These are phyloP conservation scores for Rhabdophis nuchalis DNA, from an alignment of 2,797 vertebrate genomes.

Conservation along the genomic window DNA sequence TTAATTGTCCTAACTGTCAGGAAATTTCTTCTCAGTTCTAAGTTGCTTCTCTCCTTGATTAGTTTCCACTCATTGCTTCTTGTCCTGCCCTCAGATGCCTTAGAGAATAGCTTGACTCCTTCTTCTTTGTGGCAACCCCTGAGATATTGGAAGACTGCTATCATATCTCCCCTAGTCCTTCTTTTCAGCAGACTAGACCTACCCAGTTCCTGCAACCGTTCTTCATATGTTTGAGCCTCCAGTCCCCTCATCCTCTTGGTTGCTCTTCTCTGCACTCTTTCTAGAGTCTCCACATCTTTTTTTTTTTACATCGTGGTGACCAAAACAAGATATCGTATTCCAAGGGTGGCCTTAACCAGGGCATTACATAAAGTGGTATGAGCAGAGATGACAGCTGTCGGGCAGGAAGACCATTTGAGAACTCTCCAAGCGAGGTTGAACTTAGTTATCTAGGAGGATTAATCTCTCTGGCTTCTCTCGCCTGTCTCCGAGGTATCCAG, in stretches of 20 bases:
- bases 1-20: background rate
- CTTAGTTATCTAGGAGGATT: background rate
- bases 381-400: background rate
- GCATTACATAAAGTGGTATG: too few species aligned
- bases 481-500: background rate
- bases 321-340: too few species aligned
- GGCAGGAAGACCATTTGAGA: background rate
- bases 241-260: too few species aligned
- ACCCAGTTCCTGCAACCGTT: too few species aligned
- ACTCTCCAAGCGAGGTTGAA: background rate
- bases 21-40: background rate
- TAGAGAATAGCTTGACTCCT: background rate
- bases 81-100: background rate
- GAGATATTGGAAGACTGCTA: background rate
- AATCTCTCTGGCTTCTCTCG: background rate
- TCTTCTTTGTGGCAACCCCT: background rate
- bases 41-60: background rate
- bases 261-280: too few species aligned
- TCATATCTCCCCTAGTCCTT: background rate
- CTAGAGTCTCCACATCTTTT: too few species aligned
- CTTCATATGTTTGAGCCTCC: too few species aligned
- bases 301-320: too few species aligned
- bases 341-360: too few species aligned
- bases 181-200: too few species aligned
- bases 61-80: background rate